A percentile compares a stretch with the other conserved stretches of the same genome.
Evolutionary conservation across 2,113 vertebrate species (phyloP).

Genomic region (Sander vitreus): DNA sequence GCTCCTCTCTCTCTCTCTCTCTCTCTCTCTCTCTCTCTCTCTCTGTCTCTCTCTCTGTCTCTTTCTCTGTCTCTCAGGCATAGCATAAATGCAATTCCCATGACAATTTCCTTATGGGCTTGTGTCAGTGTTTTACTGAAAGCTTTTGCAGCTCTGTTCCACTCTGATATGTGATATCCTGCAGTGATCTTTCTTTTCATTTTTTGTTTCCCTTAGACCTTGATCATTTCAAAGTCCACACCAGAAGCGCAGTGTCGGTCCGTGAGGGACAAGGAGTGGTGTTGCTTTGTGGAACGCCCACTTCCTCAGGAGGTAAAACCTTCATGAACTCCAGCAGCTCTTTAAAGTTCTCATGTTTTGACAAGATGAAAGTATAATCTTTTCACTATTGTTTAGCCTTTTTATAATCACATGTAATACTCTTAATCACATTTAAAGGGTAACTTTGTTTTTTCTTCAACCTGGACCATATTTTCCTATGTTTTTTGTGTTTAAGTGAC

Average conservation of each 20-base stretch:
- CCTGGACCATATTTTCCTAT: too few species aligned
- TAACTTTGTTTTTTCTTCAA: too few species aligned
- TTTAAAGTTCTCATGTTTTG: slow-evolving; percentile 2
- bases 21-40: slow-evolving; percentile 2
- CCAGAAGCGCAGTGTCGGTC: slow-evolving; percentile 92
- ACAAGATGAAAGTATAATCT: slow-evolving; percentile 7
- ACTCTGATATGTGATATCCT: slow-evolving; percentile 55
- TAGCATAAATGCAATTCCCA: slow-evolving; percentile 40
- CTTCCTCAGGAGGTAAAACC: slow-evolving; percentile 90
- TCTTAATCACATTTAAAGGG: slow-evolving; percentile 17
- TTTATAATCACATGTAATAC: slow-evolving; percentile 13
- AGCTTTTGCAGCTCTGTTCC: slow-evolving; percentile 53
- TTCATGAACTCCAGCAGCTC: background rate
- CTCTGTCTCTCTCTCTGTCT: background rate
- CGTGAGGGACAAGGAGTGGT: slow-evolving; percentile 96
- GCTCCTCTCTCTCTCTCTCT: background rate
- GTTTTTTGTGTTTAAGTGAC: too few species aligned
- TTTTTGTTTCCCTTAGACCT: slow-evolving; percentile 81
- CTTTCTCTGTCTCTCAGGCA: slow-evolving; percentile 13
- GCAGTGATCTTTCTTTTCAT: slow-evolving; percentile 43
- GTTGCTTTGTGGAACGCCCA: slow-evolving; percentile 92
- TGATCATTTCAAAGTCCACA: slow-evolving; percentile 90
- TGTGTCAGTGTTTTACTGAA: slow-evolving; percentile 49
- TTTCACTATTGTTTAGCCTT: background rate
- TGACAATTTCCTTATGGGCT: slow-evolving; percentile 52